A percentile compares a stretch with the other conserved stretches of the same genome.
These are phyloP conservation scores for Atta cephalotes DNA, from an alignment of 1,140 invertebrate species.

Conservation along the genomic window DNA sequence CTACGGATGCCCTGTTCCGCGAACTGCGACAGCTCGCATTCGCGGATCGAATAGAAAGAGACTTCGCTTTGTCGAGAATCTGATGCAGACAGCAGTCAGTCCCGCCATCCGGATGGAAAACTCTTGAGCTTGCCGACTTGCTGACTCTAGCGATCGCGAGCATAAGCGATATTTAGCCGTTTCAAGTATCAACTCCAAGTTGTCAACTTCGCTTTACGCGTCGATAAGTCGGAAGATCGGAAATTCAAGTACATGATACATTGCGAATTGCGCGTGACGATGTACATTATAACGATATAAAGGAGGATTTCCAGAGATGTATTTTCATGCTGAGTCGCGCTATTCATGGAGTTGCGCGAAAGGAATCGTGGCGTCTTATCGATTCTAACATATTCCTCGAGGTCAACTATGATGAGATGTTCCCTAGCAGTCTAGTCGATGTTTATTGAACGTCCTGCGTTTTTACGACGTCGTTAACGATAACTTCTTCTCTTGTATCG, in stretches of 20 bases:
- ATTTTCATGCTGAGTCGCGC: conserved; percentile 24
- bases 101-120: conserved; percentile 38
- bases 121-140: conserved; percentile 39
- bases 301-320: conserved; percentile 3
- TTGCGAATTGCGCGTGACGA: conserved; percentile 28
- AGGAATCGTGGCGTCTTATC: conserved; percentile 22
- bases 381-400: conserved; percentile 28
- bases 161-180: conserved; percentile 57
- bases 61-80: conserved; percentile 54
- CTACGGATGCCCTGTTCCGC: conserved; percentile 63
- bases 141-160: conserved; percentile 36
- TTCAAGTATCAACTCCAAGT: conserved; percentile 14
- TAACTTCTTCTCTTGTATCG: neutral
- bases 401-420: neutral
- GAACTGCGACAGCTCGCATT: conserved; percentile 49
- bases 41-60: conserved; percentile 62
- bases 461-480: conserved; percentile 31
- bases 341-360: neutral
- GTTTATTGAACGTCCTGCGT: conserved; percentile 43
- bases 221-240: conserved; percentile 24
- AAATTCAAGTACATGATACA: neutral
- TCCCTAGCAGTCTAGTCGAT: neutral
- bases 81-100: conserved; percentile 59
- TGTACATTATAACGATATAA: neutral
- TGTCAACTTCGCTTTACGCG: conserved; percentile 18